Evolutionary conservation across 2,888 invertebrate species (phyloP), one percentile per base, ranked within the genome.

Genomic region (Cylindroiulus punctatus): DNA sequence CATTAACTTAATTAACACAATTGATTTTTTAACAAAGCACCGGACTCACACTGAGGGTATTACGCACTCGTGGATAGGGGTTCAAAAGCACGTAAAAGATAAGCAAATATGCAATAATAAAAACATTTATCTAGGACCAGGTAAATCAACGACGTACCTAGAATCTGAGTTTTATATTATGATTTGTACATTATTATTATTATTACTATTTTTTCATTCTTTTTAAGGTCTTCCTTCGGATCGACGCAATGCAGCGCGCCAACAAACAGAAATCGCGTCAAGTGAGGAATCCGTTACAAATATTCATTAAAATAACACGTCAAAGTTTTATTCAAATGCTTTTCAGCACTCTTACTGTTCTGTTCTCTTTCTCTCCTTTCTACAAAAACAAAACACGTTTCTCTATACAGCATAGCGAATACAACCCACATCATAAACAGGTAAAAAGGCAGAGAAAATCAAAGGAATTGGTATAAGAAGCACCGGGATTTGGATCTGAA

Each of bases 1-100:
- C 65, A 65, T 65, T 65, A 65, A 65, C 65, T 65, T 65, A 65
- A 65, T 65, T 65, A 65, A 65, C 65, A 65, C 65, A 65, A 65
- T n/a, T 65, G 65, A 26, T 65, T 65, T 65, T 36, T 65, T n/a
- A 65, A 65, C 65, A 65, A 65, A 65, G 65, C 65, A 65, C 65
- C 65, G 65, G 65, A 65, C 65, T 65, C 65, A 65, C 65, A 65
- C 65, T 65, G 65, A 65, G 65, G 65, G 65, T 65, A 65, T 65
- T 65, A 65, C 65, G 65, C 65, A 65, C 65, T 65, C 65, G 65
- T 65, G 65, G 65, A 65, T 65, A 26, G 65, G 65, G 65, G 65
- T 65, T 65, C 12, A 65, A 65, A 65, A 65, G 65, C 65, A 65
- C 65, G 65, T 65, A 65, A 65, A 65, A 65, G 65, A 26, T 65